A percentile compares a stretch with the other conserved stretches of the same genome.
Evolutionary conservation across 2,888 invertebrate species (phyloP).

Genomic region (Pyrgus malvae): DNA sequence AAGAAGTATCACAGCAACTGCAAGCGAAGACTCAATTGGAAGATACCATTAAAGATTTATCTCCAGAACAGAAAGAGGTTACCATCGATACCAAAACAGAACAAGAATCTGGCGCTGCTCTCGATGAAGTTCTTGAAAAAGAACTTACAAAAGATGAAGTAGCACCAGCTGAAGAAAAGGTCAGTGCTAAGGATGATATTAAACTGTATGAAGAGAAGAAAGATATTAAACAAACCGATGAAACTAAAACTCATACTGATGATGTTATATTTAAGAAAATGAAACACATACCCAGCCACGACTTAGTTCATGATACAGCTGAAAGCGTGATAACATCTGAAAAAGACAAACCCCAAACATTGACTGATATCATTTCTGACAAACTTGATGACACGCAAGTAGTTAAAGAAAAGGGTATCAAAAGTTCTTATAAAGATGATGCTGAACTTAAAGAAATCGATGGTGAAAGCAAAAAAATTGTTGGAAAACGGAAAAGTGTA

Average conservation of each 20-base stretch:
- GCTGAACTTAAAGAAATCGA: conserved; percentile 36
- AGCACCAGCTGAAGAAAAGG: conserved; percentile 37
- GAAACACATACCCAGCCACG: conserved; percentile 33
- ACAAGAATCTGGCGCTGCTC: conserved; percentile 46
- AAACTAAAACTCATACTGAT: conserved; percentile 16
- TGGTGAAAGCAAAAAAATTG: conserved; percentile 36
- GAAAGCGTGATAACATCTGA: conserved; percentile 5
- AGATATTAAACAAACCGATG: conserved; percentile 29
- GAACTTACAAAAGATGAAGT: conserved; percentile 52
- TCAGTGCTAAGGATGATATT: conserved; percentile 31
- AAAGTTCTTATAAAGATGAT: conserved; percentile 29
- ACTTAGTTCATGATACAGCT: conserved; percentile 31
- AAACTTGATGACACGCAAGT: conserved; percentile 70
- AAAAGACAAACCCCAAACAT: conserved; percentile 21
- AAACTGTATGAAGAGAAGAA: conserved; percentile 24
- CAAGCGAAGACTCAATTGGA: background rate
- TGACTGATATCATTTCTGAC: conserved; percentile 49
- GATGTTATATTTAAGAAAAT: background rate
- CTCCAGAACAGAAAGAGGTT: conserved; percentile 21
- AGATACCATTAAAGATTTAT: conserved; percentile 27
- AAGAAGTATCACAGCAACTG: conserved; percentile 37
- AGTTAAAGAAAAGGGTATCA: conserved; percentile 58
- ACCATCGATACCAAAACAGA: conserved; percentile 47
- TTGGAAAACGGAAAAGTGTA: conserved; percentile 27
- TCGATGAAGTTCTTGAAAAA: conserved; percentile 52